Base-by-base conservation (phyloP, 2,888 invertebrate genomes). In the Patella pellucida region DNA sequence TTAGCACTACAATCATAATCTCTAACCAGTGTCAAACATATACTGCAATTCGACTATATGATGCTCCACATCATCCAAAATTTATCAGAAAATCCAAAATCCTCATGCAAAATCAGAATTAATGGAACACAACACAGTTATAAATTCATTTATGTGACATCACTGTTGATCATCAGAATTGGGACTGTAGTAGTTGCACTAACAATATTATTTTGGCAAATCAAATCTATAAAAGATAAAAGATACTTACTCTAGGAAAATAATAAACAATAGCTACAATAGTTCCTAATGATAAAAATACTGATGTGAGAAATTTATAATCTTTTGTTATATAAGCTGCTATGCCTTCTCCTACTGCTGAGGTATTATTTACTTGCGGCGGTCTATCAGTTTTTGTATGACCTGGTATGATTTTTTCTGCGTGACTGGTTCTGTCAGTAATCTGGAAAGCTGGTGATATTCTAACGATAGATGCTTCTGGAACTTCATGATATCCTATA, bases 401-500 rank as follows among this genome's bases (percentile, higher is more conserved):
- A 1, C 62, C 62, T 11, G 67, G 50, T 23, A 85, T 83, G 19
- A 83, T 78, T 68, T 81, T 80, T 11, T 80, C 76, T 19, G 75
- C 77, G 12, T 75, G 78, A n/a, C 78, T 77, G 1, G 83, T 83
- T 23, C 79, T 81, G 77, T 87, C 86, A 12, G 87, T 80, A 27
- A 89, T 85, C 71, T 85, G 87, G 50, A 83, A 84, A 0, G 83
- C 84, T 16, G 87, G 81, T 0, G 85, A 83, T 19, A 89, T 86
- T 41, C 83, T 78, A 7, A 85, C 78, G 23, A 81, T 79, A 12
- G 86, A 79, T 76, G 86, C 78, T 52, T 89, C 88, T 16, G 90
- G 90, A 7, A 89, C 86, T 80, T 90, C 89, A 81, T 90, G 89
- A 74, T 89, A 88, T 69, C 90, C 89, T 89, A 72, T 9, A 73